Conservation (phyloP, 1,140 invertebrate genomes). For the Tetramorium simillimum region DNA sequence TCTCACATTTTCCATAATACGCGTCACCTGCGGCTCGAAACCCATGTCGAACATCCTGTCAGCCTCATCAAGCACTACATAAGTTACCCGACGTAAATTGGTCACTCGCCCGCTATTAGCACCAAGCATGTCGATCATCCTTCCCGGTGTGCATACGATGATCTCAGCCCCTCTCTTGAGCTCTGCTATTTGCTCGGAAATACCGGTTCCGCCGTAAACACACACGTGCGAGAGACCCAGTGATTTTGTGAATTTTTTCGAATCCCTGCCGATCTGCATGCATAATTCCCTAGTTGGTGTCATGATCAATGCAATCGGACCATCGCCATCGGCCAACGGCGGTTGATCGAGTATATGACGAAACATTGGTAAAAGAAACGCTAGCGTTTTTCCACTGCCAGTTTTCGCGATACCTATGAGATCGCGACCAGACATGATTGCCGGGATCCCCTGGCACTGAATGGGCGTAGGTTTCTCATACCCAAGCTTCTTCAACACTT, state of each 20-base stretch:
- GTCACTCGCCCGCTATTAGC: slow-evolving; percentile 99
- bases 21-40: slow-evolving; percentile 99
- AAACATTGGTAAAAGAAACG: slow-evolving; percentile 99
- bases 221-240: slow-evolving; percentile 95
- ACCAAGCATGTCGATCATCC: slow-evolving; percentile 99
- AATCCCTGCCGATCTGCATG: slow-evolving; percentile 99
- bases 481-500: slow-evolving; percentile 95
- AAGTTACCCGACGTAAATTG: slow-evolving; percentile 97
- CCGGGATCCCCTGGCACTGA: slow-evolving; percentile 98
- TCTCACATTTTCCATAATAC: slow-evolving; percentile 98
- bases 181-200: slow-evolving; percentile 99
- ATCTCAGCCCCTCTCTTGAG: slow-evolving; percentile 99
- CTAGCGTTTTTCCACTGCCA: slow-evolving; percentile 99
- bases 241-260: slow-evolving; percentile 97
- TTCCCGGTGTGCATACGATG: slow-evolving; percentile 99
- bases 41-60: slow-evolving; percentile 99
- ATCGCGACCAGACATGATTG: slow-evolving; percentile 99
- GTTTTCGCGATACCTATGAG: slow-evolving; percentile 99
- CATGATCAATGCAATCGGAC: slow-evolving; percentile 98
- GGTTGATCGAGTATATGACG: slow-evolving; percentile 98
- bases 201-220: slow-evolving; percentile 99
- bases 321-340: slow-evolving; percentile 96
- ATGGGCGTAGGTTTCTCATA: slow-evolving; percentile 99
- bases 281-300: slow-evolving; percentile 99
- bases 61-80: slow-evolving; percentile 99